These are phyloP conservation scores for Calyptomena viridis DNA, from an alignment of 2,113 vertebrate species.

Conservation along the genomic window DNA sequence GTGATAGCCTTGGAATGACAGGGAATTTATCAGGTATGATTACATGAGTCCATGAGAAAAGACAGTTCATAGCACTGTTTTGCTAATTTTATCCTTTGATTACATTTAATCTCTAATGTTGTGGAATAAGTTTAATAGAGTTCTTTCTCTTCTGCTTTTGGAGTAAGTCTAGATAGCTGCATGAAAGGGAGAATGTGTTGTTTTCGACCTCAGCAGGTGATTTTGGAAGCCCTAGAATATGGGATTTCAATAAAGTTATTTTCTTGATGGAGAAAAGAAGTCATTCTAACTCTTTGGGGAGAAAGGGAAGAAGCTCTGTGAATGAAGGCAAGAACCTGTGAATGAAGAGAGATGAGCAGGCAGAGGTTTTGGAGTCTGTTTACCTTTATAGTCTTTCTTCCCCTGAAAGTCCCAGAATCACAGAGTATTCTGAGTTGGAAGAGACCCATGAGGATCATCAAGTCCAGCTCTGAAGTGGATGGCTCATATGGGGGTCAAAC, in stretches of 20 bases:
- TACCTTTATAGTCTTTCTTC: not conserved
- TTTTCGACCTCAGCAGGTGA: not conserved
- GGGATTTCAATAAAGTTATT: not conserved
- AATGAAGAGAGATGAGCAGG: not conserved
- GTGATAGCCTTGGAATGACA: not conserved
- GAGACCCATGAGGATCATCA: no score
- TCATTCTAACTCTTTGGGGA: not conserved
- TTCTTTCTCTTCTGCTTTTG: not conserved
- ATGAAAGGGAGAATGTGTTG: not conserved
- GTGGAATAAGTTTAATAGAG: not conserved
- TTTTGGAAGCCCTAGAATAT: not conserved
- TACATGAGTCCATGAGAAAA: not conserved
- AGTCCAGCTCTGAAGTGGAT: no score
- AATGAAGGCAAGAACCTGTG: not conserved
- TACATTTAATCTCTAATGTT: not conserved
- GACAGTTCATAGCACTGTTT: not conserved
- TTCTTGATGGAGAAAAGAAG: not conserved
- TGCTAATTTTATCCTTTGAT: not conserved
- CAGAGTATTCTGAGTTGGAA: no score
- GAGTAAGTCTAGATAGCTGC: not conserved
- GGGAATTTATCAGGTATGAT: not conserved
- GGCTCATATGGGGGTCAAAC: no score
- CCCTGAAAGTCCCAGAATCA: not conserved
- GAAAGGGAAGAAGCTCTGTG: not conserved
- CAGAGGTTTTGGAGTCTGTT: not conserved